A percentile compares a stretch with the other conserved stretches of the same genome.
Evolutionary conservation across 2,888 invertebrate genomes (phyloP).

Genomic region (Piscicola geometra): DNA sequence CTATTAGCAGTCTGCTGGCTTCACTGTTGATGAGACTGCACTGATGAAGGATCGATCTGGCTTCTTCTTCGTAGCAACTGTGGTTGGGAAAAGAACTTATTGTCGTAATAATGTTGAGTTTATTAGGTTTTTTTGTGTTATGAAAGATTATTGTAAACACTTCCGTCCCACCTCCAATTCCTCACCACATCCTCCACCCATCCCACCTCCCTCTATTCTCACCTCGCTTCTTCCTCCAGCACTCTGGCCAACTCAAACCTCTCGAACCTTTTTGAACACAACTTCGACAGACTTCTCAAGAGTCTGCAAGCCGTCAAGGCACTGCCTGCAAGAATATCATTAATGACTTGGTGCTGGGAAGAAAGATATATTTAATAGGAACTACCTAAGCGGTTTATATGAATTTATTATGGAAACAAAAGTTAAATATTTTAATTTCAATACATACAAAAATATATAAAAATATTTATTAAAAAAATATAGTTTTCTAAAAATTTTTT

Average conservation of each 20-base stretch:
- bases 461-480: too few relatives aligned
- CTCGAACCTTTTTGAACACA: conserved; percentile 50
- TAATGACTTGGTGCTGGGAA: not conserved
- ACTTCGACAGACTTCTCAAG: conserved; percentile 48
- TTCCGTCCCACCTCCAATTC: too few relatives aligned
- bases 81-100: not conserved
- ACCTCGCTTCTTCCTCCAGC: conserved; percentile 42
- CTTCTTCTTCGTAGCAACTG: conserved; percentile 51
- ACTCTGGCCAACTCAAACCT: conserved; percentile 50
- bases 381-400: too few relatives aligned
- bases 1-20: conserved; percentile 49
- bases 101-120: too few relatives aligned
- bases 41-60: conserved; percentile 50
- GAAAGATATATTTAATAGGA: conserved; percentile 26
- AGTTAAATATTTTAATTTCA: too few relatives aligned
- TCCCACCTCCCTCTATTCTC: not conserved
- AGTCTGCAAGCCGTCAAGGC: conserved; percentile 50
- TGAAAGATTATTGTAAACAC: too few relatives aligned
- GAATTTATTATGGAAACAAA: too few relatives aligned
- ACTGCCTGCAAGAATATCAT: conserved; percentile 43
- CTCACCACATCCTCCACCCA: too few relatives aligned
- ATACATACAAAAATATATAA: too few relatives aligned
- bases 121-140: too few relatives aligned
- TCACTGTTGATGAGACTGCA: conserved; percentile 51
- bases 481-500: too few relatives aligned